Evolutionary conservation across 2,888 invertebrate species (phyloP), one percentile per base, ranked within the genome.

Genomic region (Blastobasis adustella): DNA sequence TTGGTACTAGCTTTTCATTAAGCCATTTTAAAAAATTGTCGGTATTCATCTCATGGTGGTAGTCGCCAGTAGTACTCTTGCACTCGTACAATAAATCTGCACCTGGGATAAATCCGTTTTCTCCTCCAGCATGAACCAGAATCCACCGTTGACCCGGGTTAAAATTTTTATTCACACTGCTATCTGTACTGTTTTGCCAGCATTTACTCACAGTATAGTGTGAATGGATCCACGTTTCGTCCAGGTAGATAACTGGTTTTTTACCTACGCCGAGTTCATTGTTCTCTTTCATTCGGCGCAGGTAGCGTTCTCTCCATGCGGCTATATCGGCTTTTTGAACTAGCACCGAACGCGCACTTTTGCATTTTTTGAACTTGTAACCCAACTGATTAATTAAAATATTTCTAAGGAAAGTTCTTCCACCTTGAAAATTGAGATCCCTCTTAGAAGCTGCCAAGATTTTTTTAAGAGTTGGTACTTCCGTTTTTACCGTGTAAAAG

Each of bases 291-390:
- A 54, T 53, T 10, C 58, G 50, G 5, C 61, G 58, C 43, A 66
- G 53, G 56, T 64, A 66, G 46, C 59, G 54, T 37, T 55, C 65
- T 37, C 62, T 61, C 62, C 65, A 64, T 0, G 62, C 63, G 36
- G 59, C 59, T n/a, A 62, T 63, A 37, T 65, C 60, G 0, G 63
- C 59, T 46, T 60, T 64, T 58, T 58, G 59, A 46, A 57, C 54
- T 10, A 63, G 48, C 7, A 59, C 36, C 38, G 23, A 36, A 42
- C 49, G 45, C 10, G 10, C 37, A 43, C 49, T 42, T 45, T 46
- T 47, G 46, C 54, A 57, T 51, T 54, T 57, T 53, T 53, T 52
- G 46, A 59, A 59, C 42, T 48, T 45, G 42, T 50, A 57, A 1
- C 47, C 46, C 50, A 53, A 53, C 46, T 57, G 54, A 37, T 55